phyloP scores from a whole-genome alignment of 1,140 invertebrate species.

The Goniozus legneri region DNA sequence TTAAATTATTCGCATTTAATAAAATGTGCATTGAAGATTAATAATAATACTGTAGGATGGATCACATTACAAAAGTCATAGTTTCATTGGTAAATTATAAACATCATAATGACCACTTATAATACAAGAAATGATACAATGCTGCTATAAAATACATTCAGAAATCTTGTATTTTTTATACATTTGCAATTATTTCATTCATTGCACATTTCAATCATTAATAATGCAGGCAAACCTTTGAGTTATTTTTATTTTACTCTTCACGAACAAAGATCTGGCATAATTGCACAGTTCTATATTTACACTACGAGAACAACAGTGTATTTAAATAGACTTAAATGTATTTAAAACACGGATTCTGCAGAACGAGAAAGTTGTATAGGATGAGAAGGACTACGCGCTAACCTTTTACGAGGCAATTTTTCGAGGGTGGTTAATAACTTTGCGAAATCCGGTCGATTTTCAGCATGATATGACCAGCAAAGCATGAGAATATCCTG shows the following conservation, averaged over 20 bases:
- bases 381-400: conserved; percentile 95
- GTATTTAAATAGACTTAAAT: conserved; percentile 43
- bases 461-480: conserved; percentile 82
- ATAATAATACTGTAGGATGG: too few relatives aligned
- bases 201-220: conserved; percentile 18
- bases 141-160: too few relatives aligned
- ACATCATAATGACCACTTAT: too few relatives aligned
- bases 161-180: too few relatives aligned
- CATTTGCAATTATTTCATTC: conserved; percentile 10
- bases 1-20: too few relatives aligned
- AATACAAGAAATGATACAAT: too few relatives aligned
- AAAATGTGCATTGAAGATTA: too few relatives aligned
- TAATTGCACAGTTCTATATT: conserved; percentile 42
- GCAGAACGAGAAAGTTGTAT: conserved; percentile 89
- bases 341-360: conserved; percentile 81
- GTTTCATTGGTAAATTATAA: too few relatives aligned
- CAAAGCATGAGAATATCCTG: conserved; percentile 96
- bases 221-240: conserved; percentile 23
- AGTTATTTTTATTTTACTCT: conserved; percentile 33
- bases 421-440: conserved; percentile 83
- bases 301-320: conserved; percentile 47
- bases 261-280: conserved; percentile 44
- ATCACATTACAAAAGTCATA: too few relatives aligned
- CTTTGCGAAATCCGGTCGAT: conserved; percentile 86
- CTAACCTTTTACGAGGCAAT: conserved; percentile 89